Base-by-base conservation (phyloP, 2,888 invertebrate genomes). In the Liopterus haemorrhoidalis region DNA sequence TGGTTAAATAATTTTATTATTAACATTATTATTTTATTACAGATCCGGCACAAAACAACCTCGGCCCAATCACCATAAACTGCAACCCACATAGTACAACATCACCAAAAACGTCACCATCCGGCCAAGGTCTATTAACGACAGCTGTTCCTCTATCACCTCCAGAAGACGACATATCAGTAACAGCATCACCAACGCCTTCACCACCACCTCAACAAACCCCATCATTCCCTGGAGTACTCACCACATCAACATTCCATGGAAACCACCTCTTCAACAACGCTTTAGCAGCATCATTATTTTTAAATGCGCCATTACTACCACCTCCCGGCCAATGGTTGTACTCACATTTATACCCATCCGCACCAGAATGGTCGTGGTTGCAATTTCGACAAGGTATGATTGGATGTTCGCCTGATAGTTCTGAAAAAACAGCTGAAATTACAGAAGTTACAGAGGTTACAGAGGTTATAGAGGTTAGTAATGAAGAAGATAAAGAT, bases 271-370 rank as follows among this genome's bases (percentile, higher is more conserved):
- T 71, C 35, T 74, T 76, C 54, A 75, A 75, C 62, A 74, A 74
- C 27, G 75, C 75, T 2, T 56, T 77, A 56, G 83, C 83, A 1
- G 83, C 83, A 1, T 82, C 82, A 62, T 68, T 85, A 37, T 85
- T 85, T 59, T 71, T 85, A 24, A 85, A 85, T 59, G 78, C 83
- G 3, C 85, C 85, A 0, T 68, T 85, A 9, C 66, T 85, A 49
- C 85, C 85, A 1, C 82, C 84, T 1, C 84, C 84, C 4, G 81
- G 81, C 24, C 85, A 85, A 49, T 85, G 85, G 85, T 66, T 85
- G 4, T 85, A 85, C 59, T 82, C 83, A 0, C 85, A 85, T 58
- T 69, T 86, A 1, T 85, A 85, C 60, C 81, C 81, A 40, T 79
- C 79, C 54, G 82, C 82, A 49, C 78, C 82, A 70, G 70, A 73